Conservation (phyloP, 2,797 vertebrate genomes). For the Lerista edwardsae region DNA sequence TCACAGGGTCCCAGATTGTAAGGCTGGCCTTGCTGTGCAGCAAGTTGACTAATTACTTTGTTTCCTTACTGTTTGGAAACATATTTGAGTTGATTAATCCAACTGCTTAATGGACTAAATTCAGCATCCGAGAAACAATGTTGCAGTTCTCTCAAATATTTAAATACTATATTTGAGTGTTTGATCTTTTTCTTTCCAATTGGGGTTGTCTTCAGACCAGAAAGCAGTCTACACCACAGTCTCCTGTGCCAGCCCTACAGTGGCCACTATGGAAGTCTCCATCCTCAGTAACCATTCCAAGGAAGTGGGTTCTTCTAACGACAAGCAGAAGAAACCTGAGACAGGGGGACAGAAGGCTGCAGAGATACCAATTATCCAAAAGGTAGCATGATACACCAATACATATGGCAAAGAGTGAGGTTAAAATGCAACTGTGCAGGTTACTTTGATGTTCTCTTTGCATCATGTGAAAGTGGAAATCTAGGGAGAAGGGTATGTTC, state of each 20-base stretch:
- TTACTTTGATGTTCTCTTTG: not conserved
- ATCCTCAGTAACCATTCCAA: constrained; percentile 55
- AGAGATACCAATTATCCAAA: constrained; percentile 56
- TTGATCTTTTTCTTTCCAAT: not conserved
- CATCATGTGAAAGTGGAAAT: not conserved
- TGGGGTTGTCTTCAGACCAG: constrained; percentile 61
- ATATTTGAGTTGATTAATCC: not conserved
- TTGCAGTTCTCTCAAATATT: not conserved
- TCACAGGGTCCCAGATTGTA: not conserved
- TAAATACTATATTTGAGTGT: not conserved
- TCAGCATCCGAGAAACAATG: not conserved
- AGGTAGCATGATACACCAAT: constrained; percentile 61
- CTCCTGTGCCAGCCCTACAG: constrained; percentile 67
- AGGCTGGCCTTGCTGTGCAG: no score
- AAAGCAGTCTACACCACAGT: constrained; percentile 70
- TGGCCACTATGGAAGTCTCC: constrained; percentile 71
- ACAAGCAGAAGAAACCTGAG: constrained; percentile 64
- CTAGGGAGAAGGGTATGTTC: not conserved
- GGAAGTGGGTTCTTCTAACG: constrained; percentile 42
- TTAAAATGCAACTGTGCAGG: not conserved
- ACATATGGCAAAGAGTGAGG: not conserved
- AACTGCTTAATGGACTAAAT: not conserved
- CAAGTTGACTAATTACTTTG: no score
- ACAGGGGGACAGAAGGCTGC: constrained; percentile 65
- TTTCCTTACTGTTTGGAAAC: not conserved